These are phyloP conservation scores for Rhinoraja longicauda DNA, from an alignment of 2,797 vertebrate species.

Conservation along the genomic window DNA sequence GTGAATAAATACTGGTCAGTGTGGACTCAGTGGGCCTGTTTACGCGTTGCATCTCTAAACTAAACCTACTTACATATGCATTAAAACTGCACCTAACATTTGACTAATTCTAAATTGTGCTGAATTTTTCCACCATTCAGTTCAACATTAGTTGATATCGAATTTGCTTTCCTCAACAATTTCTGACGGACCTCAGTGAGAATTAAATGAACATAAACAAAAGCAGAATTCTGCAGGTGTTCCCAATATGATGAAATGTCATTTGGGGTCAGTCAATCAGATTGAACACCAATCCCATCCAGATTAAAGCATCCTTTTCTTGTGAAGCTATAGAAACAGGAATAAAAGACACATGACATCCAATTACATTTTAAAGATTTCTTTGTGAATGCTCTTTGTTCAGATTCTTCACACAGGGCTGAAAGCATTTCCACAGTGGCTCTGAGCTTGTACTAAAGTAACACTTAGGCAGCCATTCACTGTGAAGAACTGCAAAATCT, in stretches of 20 bases:
- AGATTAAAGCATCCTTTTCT: neutral
- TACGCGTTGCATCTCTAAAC: too few relatives aligned
- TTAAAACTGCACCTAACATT: neutral
- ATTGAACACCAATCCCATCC: neutral
- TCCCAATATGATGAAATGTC: neutral
- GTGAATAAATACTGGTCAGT: too few relatives aligned
- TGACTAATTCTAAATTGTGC: neutral
- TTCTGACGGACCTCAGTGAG: neutral
- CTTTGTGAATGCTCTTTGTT: neutral
- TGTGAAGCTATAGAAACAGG: neutral
- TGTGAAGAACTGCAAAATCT: neutral
- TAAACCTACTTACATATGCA: too few relatives aligned
- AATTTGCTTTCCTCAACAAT: neutral
- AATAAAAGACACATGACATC: neutral
- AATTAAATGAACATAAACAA: neutral
- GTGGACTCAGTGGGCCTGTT: too few relatives aligned
- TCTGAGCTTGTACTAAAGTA: neutral
- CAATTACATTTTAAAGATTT: conserved; percentile 1
- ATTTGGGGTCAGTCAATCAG: neutral
- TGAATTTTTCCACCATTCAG: neutral
- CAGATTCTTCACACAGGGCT: neutral
- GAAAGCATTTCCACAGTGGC: neutral
- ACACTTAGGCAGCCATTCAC: conserved; percentile 13
- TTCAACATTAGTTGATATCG: neutral
- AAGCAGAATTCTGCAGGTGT: neutral